Evolutionary conservation across 2,888 invertebrate genomes (phyloP).

Genomic region (Ditylenchus weischeri): DNA sequence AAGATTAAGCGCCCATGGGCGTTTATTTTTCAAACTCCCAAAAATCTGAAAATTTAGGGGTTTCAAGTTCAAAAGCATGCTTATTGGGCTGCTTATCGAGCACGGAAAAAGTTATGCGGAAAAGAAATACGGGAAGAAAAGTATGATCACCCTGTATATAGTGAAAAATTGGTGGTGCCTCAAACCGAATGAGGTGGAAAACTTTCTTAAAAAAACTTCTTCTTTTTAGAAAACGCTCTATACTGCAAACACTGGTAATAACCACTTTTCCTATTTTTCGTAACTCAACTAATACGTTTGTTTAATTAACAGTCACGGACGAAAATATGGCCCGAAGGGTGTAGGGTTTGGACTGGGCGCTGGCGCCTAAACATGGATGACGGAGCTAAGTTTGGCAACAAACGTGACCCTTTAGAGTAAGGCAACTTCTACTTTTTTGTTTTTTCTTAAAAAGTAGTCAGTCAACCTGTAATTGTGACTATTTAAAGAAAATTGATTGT

Average conservation of each 20-base stretch:
- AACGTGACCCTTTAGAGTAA: background rate
- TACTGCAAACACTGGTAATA: constrained; percentile 87
- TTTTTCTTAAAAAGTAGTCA: background rate
- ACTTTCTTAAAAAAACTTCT: background rate
- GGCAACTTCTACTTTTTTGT: background rate
- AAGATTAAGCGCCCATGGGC: no score
- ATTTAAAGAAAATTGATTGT: background rate
- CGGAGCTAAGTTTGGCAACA: constrained; percentile 76
- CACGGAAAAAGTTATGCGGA: no score
- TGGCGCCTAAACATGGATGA: constrained; percentile 92
- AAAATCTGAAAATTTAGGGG: no score
- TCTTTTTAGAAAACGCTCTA: constrained; percentile 64
- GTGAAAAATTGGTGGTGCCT: no score
- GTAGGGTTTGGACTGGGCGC: constrained; percentile 98
- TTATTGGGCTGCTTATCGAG: no score
- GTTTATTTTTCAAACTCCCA: no score
- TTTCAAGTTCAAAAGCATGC: no score
- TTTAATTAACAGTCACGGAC: constrained; percentile 93
- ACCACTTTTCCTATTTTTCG: background rate
- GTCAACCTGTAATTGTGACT: background rate
- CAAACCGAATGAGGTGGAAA: no score
- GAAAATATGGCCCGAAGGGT: constrained; percentile 92
- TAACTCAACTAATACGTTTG: constrained; percentile 31
- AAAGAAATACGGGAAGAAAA: no score
- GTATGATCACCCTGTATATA: no score